phyloP scores from a whole-genome alignment of 2,888 invertebrate species.

The Drosophila monieri region DNA sequence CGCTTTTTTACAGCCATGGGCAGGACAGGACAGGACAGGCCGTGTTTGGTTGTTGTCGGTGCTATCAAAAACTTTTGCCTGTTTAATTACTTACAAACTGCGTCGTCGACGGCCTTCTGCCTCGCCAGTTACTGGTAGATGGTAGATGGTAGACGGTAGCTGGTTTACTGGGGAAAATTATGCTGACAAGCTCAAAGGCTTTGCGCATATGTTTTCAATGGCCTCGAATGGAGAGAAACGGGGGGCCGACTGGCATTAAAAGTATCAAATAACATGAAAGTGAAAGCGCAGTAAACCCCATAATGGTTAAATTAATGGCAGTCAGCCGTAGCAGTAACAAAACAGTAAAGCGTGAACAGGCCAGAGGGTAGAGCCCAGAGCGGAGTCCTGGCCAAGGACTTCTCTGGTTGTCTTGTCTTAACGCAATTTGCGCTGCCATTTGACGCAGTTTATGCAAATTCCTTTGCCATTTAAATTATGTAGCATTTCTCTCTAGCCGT shows the following conservation, averaged over 20 bases:
- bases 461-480: conserved; percentile 51
- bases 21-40: conserved; percentile 1
- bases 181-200: conserved; percentile 54
- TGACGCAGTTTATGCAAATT: conserved; percentile 56
- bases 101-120: conserved; percentile 33
- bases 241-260: conserved; percentile 42
- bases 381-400: conserved; percentile 19
- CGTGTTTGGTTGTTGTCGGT: conserved; percentile 39
- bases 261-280: conserved; percentile 76
- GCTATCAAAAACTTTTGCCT: conserved; percentile 67
- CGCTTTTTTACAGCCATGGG: conserved; percentile 35
- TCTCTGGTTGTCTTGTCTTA: conserved; percentile 19
- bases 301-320: conserved; percentile 74
- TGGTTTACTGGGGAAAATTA: conserved; percentile 31
- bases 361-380: background rate
- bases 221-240: conserved; percentile 35
- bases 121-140: background rate
- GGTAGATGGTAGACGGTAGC: conserved; percentile 4
- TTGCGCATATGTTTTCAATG: conserved; percentile 70
- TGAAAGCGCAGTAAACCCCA: conserved; percentile 65
- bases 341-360: background rate
- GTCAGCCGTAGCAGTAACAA: conserved; percentile 32
- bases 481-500: conserved; percentile 33
- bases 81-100: conserved; percentile 65
- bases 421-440: conserved; percentile 50